phyloP scores from a whole-genome alignment of 1,140 invertebrate species.

The Bombus superbus region DNA sequence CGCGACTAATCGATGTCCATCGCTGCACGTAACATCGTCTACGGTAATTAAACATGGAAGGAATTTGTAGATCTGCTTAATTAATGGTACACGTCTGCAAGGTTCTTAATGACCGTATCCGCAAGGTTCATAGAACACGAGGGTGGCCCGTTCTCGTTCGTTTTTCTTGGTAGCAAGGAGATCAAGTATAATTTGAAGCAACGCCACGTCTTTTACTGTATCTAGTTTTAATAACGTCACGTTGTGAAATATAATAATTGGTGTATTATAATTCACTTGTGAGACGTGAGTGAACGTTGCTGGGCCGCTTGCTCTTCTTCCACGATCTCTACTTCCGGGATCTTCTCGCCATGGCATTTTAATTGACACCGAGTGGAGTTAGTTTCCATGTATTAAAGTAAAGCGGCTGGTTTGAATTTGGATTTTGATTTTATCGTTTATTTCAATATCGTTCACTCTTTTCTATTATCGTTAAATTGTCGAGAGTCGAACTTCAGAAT shows the following conservation, averaged over 20 bases:
- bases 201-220: constrained; percentile 62
- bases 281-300: constrained; percentile 12
- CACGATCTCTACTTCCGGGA: neutral
- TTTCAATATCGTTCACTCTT: too few relatives aligned
- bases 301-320: neutral
- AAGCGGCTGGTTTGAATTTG: neutral
- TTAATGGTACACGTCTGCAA: neutral
- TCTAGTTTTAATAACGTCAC: constrained; percentile 66
- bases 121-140: constrained; percentile 3
- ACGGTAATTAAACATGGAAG: constrained; percentile 16
- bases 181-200: constrained; percentile 70
- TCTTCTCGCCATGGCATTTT: neutral
- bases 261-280: constrained; percentile 63
- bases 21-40: neutral
- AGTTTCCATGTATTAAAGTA: neutral
- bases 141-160: constrained; percentile 48
- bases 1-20: neutral
- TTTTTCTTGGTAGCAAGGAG: constrained; percentile 57
- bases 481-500: neutral
- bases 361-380: neutral
- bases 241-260: constrained; percentile 63
- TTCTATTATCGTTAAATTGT: neutral
- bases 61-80: constrained; percentile 25
- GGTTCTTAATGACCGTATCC: neutral
- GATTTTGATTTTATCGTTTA: neutral